phyloP scores from a whole-genome alignment of 2,888 invertebrate species.

The Clunio marinus region DNA sequence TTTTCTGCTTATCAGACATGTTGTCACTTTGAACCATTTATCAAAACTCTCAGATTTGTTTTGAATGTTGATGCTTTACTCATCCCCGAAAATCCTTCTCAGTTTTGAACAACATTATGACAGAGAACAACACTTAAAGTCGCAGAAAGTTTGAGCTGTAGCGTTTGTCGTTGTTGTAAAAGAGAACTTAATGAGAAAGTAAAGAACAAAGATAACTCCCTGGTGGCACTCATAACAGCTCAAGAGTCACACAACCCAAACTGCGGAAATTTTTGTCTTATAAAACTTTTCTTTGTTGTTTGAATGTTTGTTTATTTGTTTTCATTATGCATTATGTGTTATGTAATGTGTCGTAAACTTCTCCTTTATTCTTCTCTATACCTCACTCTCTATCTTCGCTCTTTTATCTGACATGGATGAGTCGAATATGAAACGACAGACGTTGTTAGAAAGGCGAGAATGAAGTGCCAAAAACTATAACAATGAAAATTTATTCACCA shows the following conservation, averaged over 20 bases:
- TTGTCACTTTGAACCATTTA: no score
- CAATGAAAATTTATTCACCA: conserved; percentile 22
- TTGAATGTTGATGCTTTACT: no score
- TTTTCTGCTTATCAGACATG: no score
- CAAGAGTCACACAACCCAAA: not conserved
- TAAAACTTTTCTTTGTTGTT: not conserved
- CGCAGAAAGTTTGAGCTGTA: not conserved
- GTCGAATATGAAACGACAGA: not conserved
- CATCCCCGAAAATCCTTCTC: no score
- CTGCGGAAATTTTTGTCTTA: no score
- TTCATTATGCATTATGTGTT: conserved; percentile 15
- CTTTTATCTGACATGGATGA: not conserved
- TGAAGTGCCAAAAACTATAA: conserved; percentile 22
- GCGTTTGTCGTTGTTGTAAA: conserved; percentile 1
- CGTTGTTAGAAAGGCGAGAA: not conserved
- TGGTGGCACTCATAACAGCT: not conserved
- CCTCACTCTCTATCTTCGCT: no score
- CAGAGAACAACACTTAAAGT: not conserved
- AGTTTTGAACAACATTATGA: no score
- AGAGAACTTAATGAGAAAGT: not conserved
- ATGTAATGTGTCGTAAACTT: conserved; percentile 16
- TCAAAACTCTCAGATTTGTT: no score
- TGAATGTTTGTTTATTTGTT: conserved; percentile 1
- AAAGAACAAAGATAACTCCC: not conserved
- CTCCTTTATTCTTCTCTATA: no score